Evolutionary conservation across 2,113 vertebrate species (phyloP), one percentile per base, ranked within the genome.

Genomic region (Amphilophus citrinellus): DNA sequence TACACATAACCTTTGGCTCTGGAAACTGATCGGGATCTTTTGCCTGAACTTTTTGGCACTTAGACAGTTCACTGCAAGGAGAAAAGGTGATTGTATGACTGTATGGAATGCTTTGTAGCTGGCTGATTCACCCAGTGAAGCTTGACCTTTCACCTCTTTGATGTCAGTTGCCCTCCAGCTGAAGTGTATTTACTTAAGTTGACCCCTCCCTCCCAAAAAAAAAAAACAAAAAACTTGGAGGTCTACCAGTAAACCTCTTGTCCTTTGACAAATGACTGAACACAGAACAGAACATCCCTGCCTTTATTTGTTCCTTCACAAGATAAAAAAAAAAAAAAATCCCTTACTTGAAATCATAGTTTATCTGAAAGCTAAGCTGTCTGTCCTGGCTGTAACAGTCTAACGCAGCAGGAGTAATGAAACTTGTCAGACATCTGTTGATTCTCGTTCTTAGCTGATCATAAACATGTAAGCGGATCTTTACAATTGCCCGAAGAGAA

Each of bases 391-490:
- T 15, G 22, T 30, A 66, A 76, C 76, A 47, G 5, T 84, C 0
- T 0, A 30, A 47, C 39, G 5, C 63, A 79, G 86, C 76, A 53
- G 76, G 77, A 27, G 63, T 80, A 30, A 37, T 77, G 42, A 88
- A 65, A 73, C 82, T 71, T 30, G 47, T 85, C 78, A 59, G 71
- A 57, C 86, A 85, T 91, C 78, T 91, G 91, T 89, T 92, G 91
- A 85, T 87, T 82, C 86, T 66, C 6, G 84, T 66, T 90, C 68
- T 39, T 24, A 11, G 47, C 61, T 63, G 65, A 77, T 77, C 63
- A 30, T 77, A 83, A 91, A 94, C 88, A 60, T 60, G 84, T 86
- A 87, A 92, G 91, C 85, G 76, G 87, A 90, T 93, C 88, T 91
- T 94, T 83, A 90, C 87, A 80, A 90, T 86, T 27, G 18, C 56